Evolutionary conservation across 1,140 invertebrate species (phyloP).

Genomic region (Rhagoletis pomonella): DNA sequence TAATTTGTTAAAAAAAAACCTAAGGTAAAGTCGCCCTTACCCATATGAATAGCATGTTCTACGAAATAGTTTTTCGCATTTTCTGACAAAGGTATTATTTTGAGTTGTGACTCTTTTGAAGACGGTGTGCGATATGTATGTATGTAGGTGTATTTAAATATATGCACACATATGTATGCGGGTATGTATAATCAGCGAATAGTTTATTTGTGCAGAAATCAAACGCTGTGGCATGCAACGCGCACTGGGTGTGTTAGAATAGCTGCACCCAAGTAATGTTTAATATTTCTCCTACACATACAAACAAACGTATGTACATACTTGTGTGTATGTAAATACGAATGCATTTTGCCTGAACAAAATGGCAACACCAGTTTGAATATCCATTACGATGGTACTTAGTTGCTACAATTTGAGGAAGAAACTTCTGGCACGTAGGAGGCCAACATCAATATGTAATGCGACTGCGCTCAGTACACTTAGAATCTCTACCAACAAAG

Average conservation of each 20-base stretch:
- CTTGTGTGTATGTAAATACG: too few relatives aligned
- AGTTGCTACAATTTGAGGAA: not conserved
- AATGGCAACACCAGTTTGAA: too few relatives aligned
- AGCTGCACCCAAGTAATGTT: conserved; percentile 36
- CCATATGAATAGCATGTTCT: too few relatives aligned
- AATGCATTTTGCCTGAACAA: too few relatives aligned
- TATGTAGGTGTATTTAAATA: too few relatives aligned
- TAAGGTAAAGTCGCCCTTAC: too few relatives aligned
- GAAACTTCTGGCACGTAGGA: conserved; percentile 18
- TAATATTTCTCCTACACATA: not conserved
- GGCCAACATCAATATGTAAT: not conserved
- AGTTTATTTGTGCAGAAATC: not conserved
- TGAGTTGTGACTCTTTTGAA: too few relatives aligned
- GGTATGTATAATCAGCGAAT: not conserved
- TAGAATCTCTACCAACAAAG: not conserved
- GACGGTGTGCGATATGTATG: too few relatives aligned
- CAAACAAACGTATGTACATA: not conserved
- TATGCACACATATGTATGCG: too few relatives aligned
- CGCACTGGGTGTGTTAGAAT: conserved; percentile 25
- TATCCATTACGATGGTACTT: not conserved
- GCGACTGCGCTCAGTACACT: not conserved
- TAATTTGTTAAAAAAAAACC: too few relatives aligned
- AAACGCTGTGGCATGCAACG: not conserved
- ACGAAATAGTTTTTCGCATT: too few relatives aligned
- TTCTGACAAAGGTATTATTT: too few relatives aligned